Base-by-base conservation (phyloP, 2,888 invertebrate genomes). In the Aphidoletes aphidimyza region DNA sequence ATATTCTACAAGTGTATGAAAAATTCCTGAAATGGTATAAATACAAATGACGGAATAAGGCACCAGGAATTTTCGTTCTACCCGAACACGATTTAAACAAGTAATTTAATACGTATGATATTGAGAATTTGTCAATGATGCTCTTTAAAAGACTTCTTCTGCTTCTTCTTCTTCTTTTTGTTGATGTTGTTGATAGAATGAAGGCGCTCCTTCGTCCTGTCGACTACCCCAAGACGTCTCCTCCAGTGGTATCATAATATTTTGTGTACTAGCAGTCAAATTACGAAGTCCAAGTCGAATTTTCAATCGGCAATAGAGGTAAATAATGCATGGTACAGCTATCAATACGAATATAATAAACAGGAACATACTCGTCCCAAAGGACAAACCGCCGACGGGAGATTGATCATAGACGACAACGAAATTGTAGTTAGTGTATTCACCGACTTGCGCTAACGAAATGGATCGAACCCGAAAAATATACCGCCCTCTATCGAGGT, bases 401-500 rank as follows among this genome's bases (percentile, higher is more conserved):
- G 26, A 6, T 42, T 42, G 42, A 42, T 42, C 42, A 42, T 42
- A 42, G 14, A 42, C 42, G 42, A 17, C 17, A 42, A 83, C n/a
- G 9, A 47, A 34, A 49, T 54, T n/a, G 86, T 86, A 86, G 0
- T 86, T 86, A 0, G 90, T 90, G 86, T 88, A 91, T 1, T 86
- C 86, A 0, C 92, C 91, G 42, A 89, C 87, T 0, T 93, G 93
- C 0, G 93, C 92, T 47, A 94, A 88, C 0, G 94, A 93, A 0
- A 91, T 91, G 0, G 94, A 92, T 84, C 91, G 90, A 0, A 94
- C 89, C 54, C 91, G 89, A 30, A 93, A 88, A n/a, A 91, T 90
- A 88, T 94, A 93, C 85, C 90, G 91, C 0, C 94, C 94, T 0
- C 93, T 42, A 6, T 59, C 47, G 0, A 85, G 47, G 36, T 85